phyloP scores from a whole-genome alignment of 2,113 vertebrate genomes.

The Boleophthalmus pectinirostris region DNA sequence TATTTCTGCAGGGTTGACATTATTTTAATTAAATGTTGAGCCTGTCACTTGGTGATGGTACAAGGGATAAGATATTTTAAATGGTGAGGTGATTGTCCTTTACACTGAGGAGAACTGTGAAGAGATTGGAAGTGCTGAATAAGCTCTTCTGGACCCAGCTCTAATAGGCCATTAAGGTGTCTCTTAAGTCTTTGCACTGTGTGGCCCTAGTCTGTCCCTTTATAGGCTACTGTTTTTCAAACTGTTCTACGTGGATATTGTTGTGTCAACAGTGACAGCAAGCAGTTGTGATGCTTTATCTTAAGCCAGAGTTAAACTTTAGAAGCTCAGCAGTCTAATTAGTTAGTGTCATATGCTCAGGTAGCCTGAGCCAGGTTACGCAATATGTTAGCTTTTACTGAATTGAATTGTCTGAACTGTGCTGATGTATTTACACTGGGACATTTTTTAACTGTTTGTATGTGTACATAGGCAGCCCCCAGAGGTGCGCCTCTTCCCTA shows the following conservation, averaged over 20 bases:
- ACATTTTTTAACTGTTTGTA: neutral
- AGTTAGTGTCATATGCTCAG: no score
- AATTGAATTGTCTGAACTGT: conserved; percentile 19
- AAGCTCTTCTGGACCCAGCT: conserved; percentile 10
- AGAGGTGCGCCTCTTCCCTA: conserved; percentile 85
- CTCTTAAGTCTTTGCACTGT: neutral
- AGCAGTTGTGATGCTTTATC: conserved; percentile 36
- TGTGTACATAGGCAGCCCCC: conserved; percentile 81
- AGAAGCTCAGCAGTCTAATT: conserved; percentile 38
- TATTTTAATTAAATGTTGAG: conserved; percentile 60
- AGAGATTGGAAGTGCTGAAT: conserved; percentile 49
- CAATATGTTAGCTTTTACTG: conserved; percentile 34
- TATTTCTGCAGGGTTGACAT: conserved; percentile 57
- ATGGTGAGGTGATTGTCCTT: conserved; percentile 50
- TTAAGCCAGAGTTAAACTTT: conserved; percentile 25
- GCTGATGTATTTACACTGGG: conserved; percentile 9
- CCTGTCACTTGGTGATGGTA: conserved; percentile 34
- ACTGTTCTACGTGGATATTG: conserved; percentile 26
- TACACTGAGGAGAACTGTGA: conserved; percentile 25
- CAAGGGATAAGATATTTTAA: conserved; percentile 41
- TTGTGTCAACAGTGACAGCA: conserved; percentile 54
- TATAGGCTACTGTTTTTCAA: conserved; percentile 34
- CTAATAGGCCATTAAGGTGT: neutral
- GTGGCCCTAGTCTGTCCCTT: neutral
- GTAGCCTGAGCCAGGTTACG: no score